Percentiles rank a stretch among this genome's conserved stretches.
phyloP scores from a whole-genome alignment of 2,797 vertebrate genomes.

The Hybognathus amarus region DNA sequence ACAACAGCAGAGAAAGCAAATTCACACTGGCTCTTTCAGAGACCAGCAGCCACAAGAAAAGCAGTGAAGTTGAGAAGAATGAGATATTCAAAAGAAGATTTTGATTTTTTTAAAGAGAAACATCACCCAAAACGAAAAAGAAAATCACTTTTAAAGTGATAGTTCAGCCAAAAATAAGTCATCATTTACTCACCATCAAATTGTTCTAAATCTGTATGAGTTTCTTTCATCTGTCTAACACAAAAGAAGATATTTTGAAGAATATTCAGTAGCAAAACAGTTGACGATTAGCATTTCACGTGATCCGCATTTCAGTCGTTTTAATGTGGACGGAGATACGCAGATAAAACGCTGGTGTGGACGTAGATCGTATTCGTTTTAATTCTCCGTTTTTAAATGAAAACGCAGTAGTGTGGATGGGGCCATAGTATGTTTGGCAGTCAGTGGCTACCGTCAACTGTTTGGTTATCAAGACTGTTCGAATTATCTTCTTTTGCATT shows the following conservation, averaged over 20 bases:
- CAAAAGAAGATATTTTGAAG: no score
- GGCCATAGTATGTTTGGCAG: no score
- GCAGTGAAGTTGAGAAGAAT: neutral
- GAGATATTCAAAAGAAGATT: neutral
- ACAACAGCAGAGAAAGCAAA: constrained; percentile 40
- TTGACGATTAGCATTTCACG: no score
- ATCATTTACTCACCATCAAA: neutral
- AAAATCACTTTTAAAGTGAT: neutral
- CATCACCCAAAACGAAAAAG: neutral
- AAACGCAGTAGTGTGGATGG: no score
- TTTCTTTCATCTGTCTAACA: no score
- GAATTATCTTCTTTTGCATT: neutral
- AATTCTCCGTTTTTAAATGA: no score
- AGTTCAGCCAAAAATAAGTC: neutral
- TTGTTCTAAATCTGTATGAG: neutral
- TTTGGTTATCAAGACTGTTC: neutral
- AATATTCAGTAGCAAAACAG: no score
- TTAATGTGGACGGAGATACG: no score
- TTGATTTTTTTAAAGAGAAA: neutral
- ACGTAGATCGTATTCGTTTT: no score
- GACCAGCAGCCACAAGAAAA: constrained; percentile 37
- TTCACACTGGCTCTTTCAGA: constrained; percentile 50
- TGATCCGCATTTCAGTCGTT: no score
- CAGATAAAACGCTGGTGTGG: no score
- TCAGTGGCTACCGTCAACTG: no score